Evolutionary conservation across 2,113 vertebrate genomes (phyloP).

Genomic region (Bothrops jararaca): DNA sequence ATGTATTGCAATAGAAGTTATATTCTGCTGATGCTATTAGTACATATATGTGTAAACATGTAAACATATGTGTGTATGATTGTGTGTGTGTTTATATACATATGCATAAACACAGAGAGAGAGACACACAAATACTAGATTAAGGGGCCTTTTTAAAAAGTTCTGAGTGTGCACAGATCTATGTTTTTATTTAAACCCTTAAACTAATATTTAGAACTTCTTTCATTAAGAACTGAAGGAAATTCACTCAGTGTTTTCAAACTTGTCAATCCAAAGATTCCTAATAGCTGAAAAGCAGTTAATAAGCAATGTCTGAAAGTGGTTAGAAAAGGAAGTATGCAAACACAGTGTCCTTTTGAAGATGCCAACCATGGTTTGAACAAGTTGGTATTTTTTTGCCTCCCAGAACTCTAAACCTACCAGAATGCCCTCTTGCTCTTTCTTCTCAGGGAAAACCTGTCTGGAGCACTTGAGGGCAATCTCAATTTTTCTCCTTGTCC

Average conservation of each 20-base stretch:
- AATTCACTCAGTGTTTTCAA: background rate
- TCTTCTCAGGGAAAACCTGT: background rate
- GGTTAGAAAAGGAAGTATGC: background rate
- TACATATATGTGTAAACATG: background rate
- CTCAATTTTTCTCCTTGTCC: background rate
- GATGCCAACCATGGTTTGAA: background rate
- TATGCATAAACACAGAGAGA: background rate
- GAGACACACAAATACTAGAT: background rate
- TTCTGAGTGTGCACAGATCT: background rate
- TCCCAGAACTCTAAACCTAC: background rate
- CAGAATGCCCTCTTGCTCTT: background rate
- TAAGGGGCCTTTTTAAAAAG: background rate
- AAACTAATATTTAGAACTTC: background rate
- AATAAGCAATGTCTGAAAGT: background rate
- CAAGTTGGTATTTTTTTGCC: background rate
- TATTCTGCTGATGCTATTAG: background rate
- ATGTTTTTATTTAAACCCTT: background rate
- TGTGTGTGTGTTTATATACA: background rate
- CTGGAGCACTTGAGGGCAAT: background rate
- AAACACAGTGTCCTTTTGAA: background rate
- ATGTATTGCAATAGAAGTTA: background rate
- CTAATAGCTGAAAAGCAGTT: background rate
- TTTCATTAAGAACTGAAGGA: background rate
- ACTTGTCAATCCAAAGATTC: background rate
- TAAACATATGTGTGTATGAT: background rate